Conservation (phyloP, 2,797 vertebrate genomes). For the Etheostoma nigrum region DNA sequence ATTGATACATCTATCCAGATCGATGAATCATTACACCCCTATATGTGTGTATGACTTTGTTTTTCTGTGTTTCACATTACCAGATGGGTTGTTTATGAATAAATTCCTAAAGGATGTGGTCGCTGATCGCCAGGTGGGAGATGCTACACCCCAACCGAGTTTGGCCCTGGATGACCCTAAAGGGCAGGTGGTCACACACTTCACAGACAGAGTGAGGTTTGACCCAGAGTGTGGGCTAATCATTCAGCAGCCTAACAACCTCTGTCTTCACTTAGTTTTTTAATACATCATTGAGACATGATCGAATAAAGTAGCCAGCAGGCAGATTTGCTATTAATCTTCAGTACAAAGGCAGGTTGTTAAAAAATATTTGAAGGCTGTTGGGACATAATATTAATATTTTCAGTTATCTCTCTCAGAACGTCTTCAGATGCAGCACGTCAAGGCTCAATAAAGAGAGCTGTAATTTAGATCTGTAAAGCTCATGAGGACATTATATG, state of each 20-base stretch:
- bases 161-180: constrained; percentile 55
- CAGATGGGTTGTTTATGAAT: constrained; percentile 4
- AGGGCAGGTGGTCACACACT: constrained; percentile 65
- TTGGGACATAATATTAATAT: constrained; percentile 18
- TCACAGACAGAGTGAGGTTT: constrained; percentile 47
- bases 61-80: constrained; percentile 26
- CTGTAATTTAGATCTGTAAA: neutral
- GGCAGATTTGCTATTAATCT: constrained; percentile 1
- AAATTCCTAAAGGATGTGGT: constrained; percentile 18
- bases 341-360: neutral
- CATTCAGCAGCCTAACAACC: neutral
- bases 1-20: too few relatives aligned
- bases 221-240: neutral
- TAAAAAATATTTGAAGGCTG: constrained; percentile 11
- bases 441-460: constrained; percentile 24
- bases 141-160: constrained; percentile 32
- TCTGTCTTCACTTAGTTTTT: neutral
- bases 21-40: too few relatives aligned
- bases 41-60: neutral
- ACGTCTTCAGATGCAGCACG: constrained; percentile 34
- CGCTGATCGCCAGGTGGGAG: constrained; percentile 52
- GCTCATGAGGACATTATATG: neutral
- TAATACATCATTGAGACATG: neutral
- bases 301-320: neutral
- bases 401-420: constrained; percentile 25